Evolutionary conservation across 2,888 invertebrate species (phyloP).

Genomic region (Horisme vitalbata): DNA sequence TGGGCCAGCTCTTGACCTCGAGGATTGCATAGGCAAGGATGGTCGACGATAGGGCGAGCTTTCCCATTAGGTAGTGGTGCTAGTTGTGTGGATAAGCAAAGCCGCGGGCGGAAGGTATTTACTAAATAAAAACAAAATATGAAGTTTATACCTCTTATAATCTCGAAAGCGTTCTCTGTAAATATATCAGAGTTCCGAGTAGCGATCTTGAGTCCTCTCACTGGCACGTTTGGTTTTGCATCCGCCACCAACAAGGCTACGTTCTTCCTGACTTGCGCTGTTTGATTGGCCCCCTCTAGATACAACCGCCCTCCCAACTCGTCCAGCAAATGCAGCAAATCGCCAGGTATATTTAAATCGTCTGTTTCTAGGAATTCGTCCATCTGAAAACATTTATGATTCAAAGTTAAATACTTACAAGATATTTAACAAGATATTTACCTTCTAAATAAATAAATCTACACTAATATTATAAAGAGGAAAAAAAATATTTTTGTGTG

Average conservation of each 20-base stretch:
- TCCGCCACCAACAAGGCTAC: slow-evolving; percentile 66
- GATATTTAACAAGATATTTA: no score
- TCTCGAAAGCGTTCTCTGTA: slow-evolving; percentile 53
- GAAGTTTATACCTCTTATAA: slow-evolving; percentile 38
- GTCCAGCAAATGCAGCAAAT: slow-evolving; percentile 62
- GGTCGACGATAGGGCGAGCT: no score
- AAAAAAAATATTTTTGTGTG: no score
- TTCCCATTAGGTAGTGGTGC: no score
- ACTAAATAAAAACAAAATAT: no score
- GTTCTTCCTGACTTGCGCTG: slow-evolving; percentile 52
- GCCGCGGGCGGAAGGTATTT: no score
- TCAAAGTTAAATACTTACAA: no score
- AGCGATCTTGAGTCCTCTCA: slow-evolving; percentile 61
- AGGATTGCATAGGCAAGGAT: no score
- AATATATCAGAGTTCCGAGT: slow-evolving; percentile 42
- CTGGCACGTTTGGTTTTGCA: slow-evolving; percentile 50
- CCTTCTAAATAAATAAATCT: no score
- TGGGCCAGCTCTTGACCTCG: no score
- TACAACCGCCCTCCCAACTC: slow-evolving; percentile 54
- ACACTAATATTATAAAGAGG: no score
- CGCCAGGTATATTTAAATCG: slow-evolving; percentile 55
- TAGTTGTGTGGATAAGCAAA: no score
- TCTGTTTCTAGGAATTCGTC: slow-evolving; percentile 53
- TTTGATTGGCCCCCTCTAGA: slow-evolving; percentile 50
- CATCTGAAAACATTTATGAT: slow-evolving; percentile 56